Evolutionary conservation across 2,797 vertebrate genomes (phyloP).

Genomic region (Hippoglossus hippoglossus): DNA sequence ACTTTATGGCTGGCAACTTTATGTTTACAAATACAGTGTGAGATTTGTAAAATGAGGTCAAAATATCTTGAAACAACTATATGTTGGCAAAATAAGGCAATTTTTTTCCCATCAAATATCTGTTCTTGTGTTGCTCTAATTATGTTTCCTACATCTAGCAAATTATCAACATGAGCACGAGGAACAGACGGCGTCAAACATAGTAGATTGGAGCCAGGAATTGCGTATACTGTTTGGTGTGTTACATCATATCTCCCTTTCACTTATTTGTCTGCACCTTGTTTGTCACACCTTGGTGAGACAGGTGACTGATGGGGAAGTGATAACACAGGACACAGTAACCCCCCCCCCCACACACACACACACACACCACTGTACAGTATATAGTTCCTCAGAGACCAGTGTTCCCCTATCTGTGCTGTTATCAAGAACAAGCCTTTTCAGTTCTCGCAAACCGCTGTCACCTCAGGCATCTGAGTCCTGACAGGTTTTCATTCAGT

Average conservation of each 20-base stretch:
- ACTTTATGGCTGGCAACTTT: too few species aligned
- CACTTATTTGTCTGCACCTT: background rate
- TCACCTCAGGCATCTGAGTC: constrained; percentile 23
- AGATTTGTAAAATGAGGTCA: too few species aligned
- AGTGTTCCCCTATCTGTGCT: constrained; percentile 47
- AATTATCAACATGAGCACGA: too few species aligned
- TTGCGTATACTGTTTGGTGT: background rate
- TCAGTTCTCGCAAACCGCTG: background rate
- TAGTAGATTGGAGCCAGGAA: too few species aligned
- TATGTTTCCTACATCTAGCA: too few species aligned
- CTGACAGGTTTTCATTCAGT: constrained; percentile 44
- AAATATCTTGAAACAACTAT: too few species aligned
- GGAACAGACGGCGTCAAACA: too few species aligned
- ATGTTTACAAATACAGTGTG: too few species aligned
- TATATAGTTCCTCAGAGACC: constrained; percentile 45
- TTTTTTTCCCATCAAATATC: too few species aligned
- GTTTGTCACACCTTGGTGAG: constrained; percentile 13
- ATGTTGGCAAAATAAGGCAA: too few species aligned
- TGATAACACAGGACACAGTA: constrained; percentile 30
- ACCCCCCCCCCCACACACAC: constrained; percentile 6
- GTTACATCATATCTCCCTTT: background rate
- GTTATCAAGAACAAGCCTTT: constrained; percentile 49
- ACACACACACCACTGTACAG: constrained; percentile 12
- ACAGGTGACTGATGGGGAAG: constrained; percentile 61
- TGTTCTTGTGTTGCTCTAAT: too few species aligned